Conservation (phyloP, 2,113 vertebrate genomes). For the Lycaon pictus region DNA sequence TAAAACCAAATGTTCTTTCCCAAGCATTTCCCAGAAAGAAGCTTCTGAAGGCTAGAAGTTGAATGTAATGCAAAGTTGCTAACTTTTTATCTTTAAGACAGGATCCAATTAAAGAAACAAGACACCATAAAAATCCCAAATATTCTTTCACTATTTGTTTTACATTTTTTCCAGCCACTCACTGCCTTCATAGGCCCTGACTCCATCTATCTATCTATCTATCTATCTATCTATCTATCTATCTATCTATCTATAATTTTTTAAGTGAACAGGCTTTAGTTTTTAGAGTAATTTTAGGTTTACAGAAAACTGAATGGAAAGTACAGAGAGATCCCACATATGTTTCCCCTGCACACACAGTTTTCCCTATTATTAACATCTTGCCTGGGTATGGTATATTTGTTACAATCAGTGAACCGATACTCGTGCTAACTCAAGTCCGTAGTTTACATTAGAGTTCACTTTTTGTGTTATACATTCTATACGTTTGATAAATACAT, state of each 20-base stretch:
- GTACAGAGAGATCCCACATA: not conserved
- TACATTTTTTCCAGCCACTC: not conserved
- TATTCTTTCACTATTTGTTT: not conserved
- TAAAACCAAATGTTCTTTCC: conserved; percentile 23
- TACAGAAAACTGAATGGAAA: not conserved
- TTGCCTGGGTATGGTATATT: not conserved
- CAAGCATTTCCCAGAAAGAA: not conserved
- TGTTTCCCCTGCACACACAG: not conserved
- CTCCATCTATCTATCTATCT: not conserved
- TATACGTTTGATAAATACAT: not conserved
- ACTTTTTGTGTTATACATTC: not conserved
- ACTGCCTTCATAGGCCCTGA: not conserved
- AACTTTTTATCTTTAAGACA: conserved; percentile 8
- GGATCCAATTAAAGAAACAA: conserved; percentile 22
- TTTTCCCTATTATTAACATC: not conserved
- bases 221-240: not conserved
- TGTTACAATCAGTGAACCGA: not conserved
- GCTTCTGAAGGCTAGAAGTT: not conserved
- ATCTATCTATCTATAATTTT: not conserved
- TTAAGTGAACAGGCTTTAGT: conserved; percentile 19
- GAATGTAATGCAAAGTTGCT: not conserved
- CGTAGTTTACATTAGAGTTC: not conserved
- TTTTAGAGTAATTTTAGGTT: conserved; percentile 55
- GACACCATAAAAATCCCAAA: not conserved
- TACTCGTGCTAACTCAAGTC: not conserved